Evolutionary conservation across 1,140 invertebrate genomes (phyloP).

Genomic region (Parasteatoda tepidariorum): DNA sequence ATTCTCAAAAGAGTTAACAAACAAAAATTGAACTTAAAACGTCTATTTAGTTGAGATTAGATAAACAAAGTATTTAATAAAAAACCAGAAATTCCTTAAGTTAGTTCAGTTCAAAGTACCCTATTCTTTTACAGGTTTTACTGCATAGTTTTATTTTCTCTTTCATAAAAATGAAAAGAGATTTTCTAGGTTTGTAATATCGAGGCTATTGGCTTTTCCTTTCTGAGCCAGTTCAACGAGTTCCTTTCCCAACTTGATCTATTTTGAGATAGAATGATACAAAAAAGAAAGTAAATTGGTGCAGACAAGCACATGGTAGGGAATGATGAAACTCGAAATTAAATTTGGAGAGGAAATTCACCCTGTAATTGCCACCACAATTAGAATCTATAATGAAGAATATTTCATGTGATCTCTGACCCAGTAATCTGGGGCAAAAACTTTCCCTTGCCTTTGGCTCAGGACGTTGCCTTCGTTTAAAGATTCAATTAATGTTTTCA

Average conservation of each 20-base stretch:
- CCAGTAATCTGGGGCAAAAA: slow-evolving; percentile 40
- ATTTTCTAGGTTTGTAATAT: too few relatives aligned
- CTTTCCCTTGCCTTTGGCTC: slow-evolving; percentile 39
- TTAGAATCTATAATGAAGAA: slow-evolving; percentile 53
- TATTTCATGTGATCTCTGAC: slow-evolving; percentile 54
- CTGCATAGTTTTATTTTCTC: too few relatives aligned
- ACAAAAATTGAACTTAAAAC: too few relatives aligned
- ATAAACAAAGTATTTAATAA: too few relatives aligned
- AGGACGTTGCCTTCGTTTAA: slow-evolving; percentile 38
- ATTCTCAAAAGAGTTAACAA: too few relatives aligned
- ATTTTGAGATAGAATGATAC: background rate
- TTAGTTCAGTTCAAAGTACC: too few relatives aligned
- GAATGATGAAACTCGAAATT: background rate
- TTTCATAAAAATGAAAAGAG: too few relatives aligned
- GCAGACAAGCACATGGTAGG: background rate
- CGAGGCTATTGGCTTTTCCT: too few relatives aligned
- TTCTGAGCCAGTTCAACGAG: too few relatives aligned
- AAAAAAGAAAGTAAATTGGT: background rate
- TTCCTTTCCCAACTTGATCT: background rate
- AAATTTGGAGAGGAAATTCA: background rate
- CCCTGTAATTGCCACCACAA: background rate
- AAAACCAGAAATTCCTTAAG: too few relatives aligned
- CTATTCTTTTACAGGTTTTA: too few relatives aligned
- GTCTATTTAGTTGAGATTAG: too few relatives aligned
- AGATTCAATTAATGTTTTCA: background rate